Evolutionary conservation across 2,888 invertebrate genomes (phyloP).

Genomic region (Pristionchus fissidentatus): DNA sequence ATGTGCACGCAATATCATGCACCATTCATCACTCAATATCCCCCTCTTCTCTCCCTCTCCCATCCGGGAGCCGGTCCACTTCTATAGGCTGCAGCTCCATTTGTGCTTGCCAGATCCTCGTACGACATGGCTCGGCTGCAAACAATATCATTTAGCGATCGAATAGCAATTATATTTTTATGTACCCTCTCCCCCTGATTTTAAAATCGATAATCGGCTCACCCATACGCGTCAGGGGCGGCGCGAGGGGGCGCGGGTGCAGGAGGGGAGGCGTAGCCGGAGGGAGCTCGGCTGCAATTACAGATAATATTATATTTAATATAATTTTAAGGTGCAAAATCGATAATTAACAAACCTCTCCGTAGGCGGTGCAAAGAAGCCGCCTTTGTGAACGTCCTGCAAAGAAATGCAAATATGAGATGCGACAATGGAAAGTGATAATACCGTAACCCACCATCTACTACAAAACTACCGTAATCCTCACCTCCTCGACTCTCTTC

Average conservation of each 20-base stretch:
- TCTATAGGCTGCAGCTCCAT: constrained; percentile 30
- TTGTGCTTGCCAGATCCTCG: constrained; percentile 15
- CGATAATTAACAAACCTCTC: too few species aligned
- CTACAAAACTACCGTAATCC: neutral
- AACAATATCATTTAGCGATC: neutral
- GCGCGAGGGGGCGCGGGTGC: neutral
- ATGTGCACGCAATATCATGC: neutral
- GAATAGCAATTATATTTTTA: neutral
- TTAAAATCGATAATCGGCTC: neutral
- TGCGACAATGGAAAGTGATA: neutral
- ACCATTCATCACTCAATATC: neutral
- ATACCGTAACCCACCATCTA: neutral
- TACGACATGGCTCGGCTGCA: constrained; percentile 39
- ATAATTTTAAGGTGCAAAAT: neutral
- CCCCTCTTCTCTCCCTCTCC: constrained; percentile 10
- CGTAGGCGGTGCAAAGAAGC: neutral
- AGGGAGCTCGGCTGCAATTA: neutral
- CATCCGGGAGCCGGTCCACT: constrained; percentile 44
- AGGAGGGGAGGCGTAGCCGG: neutral
- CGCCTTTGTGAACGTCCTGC: neutral
- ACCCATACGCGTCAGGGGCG: neutral
- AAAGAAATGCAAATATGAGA: neutral
- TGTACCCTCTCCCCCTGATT: neutral
- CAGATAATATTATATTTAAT: too few species aligned
- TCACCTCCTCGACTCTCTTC: neutral